phyloP scores from a whole-genome alignment of 2,888 invertebrate species.

The Holacanthella duospinosa region DNA sequence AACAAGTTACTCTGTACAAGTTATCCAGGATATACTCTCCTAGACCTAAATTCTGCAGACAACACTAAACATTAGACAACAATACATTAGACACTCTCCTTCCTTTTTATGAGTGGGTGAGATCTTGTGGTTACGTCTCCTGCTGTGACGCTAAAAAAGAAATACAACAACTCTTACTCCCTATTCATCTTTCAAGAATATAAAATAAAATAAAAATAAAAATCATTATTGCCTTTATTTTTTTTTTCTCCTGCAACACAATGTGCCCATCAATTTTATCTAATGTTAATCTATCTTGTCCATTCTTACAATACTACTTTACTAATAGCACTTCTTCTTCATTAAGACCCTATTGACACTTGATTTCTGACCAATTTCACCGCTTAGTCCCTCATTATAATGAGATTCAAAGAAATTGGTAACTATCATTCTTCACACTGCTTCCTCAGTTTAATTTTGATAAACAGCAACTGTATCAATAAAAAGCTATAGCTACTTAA shows the following conservation, averaged over 20 bases:
- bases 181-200: no score
- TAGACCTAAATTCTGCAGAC: not conserved
- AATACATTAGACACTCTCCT: not conserved
- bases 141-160: conserved; percentile 11
- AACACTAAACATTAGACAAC: not conserved
- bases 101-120: conserved; percentile 11
- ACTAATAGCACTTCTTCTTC: not conserved
- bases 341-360: conserved; percentile 1
- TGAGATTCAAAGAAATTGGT: no score
- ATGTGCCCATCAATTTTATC: not conserved
- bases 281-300: not conserved
- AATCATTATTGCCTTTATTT: not conserved
- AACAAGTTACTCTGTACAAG: not conserved
- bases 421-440: no score
- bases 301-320: conserved; percentile 10
- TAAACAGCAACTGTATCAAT: no score
- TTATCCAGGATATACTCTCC: not conserved
- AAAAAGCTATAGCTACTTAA: no score
- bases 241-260: not conserved
- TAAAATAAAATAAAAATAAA: not conserved
- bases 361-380: not conserved
- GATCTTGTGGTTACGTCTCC: conserved; percentile 14
- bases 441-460: no score
- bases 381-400: no score
- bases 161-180: no score